Conservation (phyloP, 2,888 invertebrate species). For the Hypercompe scribonia region DNA sequence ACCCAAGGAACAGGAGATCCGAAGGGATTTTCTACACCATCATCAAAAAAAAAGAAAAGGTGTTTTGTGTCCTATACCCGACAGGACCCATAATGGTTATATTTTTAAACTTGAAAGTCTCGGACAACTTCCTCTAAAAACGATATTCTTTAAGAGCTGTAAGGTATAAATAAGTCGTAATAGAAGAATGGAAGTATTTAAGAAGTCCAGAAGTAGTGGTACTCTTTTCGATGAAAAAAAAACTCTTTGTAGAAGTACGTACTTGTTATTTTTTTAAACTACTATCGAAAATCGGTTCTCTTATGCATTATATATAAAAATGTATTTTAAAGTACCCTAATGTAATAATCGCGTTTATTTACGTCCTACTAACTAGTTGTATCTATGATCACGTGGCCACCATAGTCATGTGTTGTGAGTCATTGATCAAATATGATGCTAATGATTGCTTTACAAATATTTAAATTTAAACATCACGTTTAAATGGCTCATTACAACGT, state of each 20-base stretch:
- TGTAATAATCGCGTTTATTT: neutral
- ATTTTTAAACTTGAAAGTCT: too few species aligned
- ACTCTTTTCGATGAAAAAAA: too few species aligned
- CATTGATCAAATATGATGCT: slow-evolving; percentile 5
- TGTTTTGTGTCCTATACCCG: too few species aligned
- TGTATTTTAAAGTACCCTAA: neutral
- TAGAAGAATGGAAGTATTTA: too few species aligned
- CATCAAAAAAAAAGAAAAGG: too few species aligned
- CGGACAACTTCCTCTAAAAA: too few species aligned
- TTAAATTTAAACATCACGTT: slow-evolving; percentile 20
- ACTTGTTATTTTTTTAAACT: neutral
- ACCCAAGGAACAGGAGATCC: too few species aligned
- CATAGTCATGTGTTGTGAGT: slow-evolving; percentile 3
- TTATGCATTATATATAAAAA: neutral
- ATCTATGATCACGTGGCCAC: neutral
- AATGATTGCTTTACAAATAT: slow-evolving; percentile 10
- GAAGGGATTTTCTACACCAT: too few species aligned
- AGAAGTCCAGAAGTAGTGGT: too few species aligned
- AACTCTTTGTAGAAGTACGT: neutral
- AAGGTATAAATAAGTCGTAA: too few species aligned
- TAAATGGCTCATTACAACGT: slow-evolving; percentile 31
- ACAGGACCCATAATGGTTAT: too few species aligned
- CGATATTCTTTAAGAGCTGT: too few species aligned
- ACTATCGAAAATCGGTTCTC: neutral
- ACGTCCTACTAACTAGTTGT: neutral